Conservation (phyloP, 2,888 invertebrate genomes). For the Agrotis puta region DNA sequence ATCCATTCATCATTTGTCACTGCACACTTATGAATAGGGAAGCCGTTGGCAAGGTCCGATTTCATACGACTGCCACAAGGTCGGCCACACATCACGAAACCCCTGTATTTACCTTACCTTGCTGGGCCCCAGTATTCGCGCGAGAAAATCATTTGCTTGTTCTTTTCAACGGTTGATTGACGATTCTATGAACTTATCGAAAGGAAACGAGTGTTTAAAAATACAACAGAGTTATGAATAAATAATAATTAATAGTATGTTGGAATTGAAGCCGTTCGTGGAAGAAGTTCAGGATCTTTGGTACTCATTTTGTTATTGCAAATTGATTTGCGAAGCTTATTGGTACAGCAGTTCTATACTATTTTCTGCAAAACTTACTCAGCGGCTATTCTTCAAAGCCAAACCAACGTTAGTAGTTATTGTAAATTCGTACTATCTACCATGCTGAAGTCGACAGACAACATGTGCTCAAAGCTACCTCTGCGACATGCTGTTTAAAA, state of each 20-base stretch:
- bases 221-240: constrained; percentile 3
- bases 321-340: not conserved
- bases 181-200: constrained; percentile 4
- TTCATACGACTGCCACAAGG: constrained; percentile 45
- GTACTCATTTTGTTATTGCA: not conserved
- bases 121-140: constrained; percentile 39
- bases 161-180: constrained; percentile 3
- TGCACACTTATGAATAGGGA: constrained; percentile 40
- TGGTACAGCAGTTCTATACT: not conserved
- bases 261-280: not conserved
- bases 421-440: no score
- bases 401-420: not conserved
- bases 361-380: not conserved
- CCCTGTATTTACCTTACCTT: constrained; percentile 49
- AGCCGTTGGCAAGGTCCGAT: constrained; percentile 45
- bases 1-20: constrained; percentile 23
- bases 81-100: constrained; percentile 34
- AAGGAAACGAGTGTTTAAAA: constrained; percentile 7
- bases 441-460: not conserved
- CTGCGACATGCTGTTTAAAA: not conserved
- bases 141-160: constrained; percentile 27
- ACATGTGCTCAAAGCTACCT: not conserved
- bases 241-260: not conserved
- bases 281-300: not conserved
- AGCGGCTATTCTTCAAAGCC: not conserved